Conservation (phyloP, 2,113 vertebrate species). For the Thalassoma bifasciatum region DNA sequence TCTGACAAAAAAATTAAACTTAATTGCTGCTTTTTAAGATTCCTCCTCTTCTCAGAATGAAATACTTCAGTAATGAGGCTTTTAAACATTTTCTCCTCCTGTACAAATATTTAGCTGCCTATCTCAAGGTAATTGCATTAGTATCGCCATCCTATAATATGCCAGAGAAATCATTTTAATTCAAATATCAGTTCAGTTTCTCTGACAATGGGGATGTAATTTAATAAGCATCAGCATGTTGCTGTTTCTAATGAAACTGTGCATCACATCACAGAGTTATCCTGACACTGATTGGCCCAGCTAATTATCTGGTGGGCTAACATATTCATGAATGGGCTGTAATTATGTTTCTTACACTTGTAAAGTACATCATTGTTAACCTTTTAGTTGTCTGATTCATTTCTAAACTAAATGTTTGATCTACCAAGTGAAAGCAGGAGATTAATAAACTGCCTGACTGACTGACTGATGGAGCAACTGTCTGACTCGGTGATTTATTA, state of each 20-base stretch:
- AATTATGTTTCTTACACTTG: conserved; percentile 1
- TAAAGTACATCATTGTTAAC: conserved; percentile 7
- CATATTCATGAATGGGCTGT: conserved; percentile 30
- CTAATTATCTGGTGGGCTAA: conserved; percentile 35
- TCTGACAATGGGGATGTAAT: conserved; percentile 33
- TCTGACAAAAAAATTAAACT: conserved; percentile 25
- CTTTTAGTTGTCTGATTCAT: not conserved
- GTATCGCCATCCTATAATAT: conserved; percentile 35
- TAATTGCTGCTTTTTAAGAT: conserved; percentile 35
- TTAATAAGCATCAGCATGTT: conserved; percentile 39
- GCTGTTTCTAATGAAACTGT: conserved; percentile 45
- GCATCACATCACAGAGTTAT: conserved; percentile 31
- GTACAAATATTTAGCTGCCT: conserved; percentile 26
- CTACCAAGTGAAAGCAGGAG: not conserved
- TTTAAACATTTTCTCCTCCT: conserved; percentile 22
- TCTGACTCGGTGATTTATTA: conserved; percentile 8
- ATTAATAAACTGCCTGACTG: conserved; percentile 13
- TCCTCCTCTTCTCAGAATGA: conserved; percentile 5
- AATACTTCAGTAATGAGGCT: conserved; percentile 38
- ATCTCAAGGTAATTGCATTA: conserved; percentile 42
- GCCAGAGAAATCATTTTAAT: conserved; percentile 27
- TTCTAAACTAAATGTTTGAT: not conserved
- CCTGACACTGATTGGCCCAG: not conserved
- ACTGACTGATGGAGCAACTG: conserved; percentile 17
- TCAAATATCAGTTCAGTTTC: conserved; percentile 36